Base-by-base conservation (phyloP, 2,888 invertebrate genomes). In the Perizoma affinitatum region DNA sequence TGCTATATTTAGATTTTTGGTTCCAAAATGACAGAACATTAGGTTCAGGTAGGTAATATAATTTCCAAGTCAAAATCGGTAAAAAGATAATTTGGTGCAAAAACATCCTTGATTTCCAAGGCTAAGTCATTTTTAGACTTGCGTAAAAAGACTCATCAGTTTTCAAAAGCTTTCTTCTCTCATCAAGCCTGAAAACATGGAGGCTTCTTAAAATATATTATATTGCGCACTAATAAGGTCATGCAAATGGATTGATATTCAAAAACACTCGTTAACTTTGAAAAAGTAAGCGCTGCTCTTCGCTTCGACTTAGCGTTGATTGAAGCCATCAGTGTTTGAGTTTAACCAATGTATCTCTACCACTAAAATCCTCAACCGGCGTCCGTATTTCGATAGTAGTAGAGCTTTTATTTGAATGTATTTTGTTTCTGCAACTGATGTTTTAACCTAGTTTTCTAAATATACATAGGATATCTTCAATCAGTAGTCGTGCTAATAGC, bases 391-490 rank as follows among this genome's bases (percentile, higher is more conserved):
- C 40, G 10, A 38, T 5, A 6, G 10, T 1, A 5, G 47, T 22
- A 67, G 51, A 55, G 63, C 48, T 57, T 43, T 58, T 53, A 59
- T 51, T 72, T 11, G 49, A 48, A 7, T 48, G 45, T 0, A 47
- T 34, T 49, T 48, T 8, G 22, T 11, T 48, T 57, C 6, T 47
- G 11, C 46, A 50, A 51, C 22, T 54, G 47, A 58, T 49, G 67
- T 49, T 22, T 5, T 60, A 68, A 70, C 57, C 34, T 73, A 65
- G 77, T 71, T 54, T 65, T 67, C 63, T 64, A 65, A 72, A 74
- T 72, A 72, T 74, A 73, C 73, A 71, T 74, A 78, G 78, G 77
- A 76, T 79, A 82, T 79, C 82, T 79, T 75, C 75, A 77, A 82
- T 82, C 82, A 78, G 75, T 76, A 70, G 75, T 78, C 75, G 59